These are phyloP conservation scores for rabbit (Oryctolagus cuniculus) DNA, from an alignment of 2,113 vertebrate genomes.

Conservation along the genomic window DNA sequence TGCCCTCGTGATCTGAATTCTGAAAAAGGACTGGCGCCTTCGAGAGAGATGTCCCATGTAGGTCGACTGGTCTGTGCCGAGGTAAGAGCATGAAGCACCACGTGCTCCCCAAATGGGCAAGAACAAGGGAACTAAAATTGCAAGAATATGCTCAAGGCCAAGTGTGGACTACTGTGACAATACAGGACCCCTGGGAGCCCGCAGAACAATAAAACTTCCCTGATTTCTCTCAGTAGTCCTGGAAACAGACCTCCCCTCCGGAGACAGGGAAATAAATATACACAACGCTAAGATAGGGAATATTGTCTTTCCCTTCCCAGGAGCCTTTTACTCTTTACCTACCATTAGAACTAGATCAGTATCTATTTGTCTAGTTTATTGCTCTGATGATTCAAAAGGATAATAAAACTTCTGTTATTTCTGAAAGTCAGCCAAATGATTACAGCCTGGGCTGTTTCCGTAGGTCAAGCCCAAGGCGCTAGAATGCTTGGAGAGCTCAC, in stretches of 20 bases:
- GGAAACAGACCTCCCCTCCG: neutral
- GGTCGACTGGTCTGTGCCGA: neutral
- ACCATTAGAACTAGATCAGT: neutral
- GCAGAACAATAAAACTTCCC: neutral
- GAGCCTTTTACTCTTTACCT: neutral
- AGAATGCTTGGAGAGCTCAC: neutral
- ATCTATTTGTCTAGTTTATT: neutral
- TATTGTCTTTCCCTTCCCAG: neutral
- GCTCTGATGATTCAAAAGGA: neutral
- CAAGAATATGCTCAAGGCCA: neutral
- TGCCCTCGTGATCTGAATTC: neutral
- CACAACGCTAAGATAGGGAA: neutral
- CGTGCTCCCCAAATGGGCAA: neutral
- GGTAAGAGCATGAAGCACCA: neutral
- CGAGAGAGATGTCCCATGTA: neutral
- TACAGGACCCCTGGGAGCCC: neutral
- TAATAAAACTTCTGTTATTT: neutral
- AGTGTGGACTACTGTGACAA: neutral
- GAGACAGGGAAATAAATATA: neutral
- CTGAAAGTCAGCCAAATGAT: neutral
- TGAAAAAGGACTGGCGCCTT: neutral
- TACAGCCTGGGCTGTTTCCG: neutral
- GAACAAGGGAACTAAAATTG: neutral
- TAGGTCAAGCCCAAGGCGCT: neutral
- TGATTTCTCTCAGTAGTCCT: neutral